These are phyloP conservation scores for Diplazon laetatorius DNA, from an alignment of 2,888 invertebrate species.

Conservation along the genomic window DNA sequence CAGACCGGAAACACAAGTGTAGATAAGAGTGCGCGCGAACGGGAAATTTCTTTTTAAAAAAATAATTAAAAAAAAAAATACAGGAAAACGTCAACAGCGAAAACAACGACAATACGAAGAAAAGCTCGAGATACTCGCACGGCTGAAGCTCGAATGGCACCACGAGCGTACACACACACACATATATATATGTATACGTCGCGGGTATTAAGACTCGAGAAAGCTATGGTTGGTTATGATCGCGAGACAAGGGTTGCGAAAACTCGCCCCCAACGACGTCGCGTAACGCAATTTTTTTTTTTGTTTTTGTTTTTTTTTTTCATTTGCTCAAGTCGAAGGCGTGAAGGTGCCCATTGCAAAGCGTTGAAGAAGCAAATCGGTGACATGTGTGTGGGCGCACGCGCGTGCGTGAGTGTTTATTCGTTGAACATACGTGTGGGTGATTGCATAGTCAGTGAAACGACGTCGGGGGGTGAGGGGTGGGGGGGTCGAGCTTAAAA, in stretches of 20 bases:
- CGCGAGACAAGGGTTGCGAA: slow-evolving; percentile 42
- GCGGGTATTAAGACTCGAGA: slow-evolving; percentile 40
- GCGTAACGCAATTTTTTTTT: slow-evolving; percentile 56
- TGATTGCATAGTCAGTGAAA: slow-evolving; percentile 20
- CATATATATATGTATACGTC: too few relatives aligned
- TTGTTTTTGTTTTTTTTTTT: too few relatives aligned
- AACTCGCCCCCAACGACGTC: slow-evolving; percentile 23
- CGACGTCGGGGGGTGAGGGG: too few relatives aligned
- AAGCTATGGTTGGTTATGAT: slow-evolving; percentile 16
- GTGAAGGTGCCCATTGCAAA: slow-evolving; percentile 44
- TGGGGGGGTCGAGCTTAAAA: slow-evolving; percentile 64
- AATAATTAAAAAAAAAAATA: slow-evolving; percentile 17
- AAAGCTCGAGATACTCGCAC: slow-evolving; percentile 32
- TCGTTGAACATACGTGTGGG: too few relatives aligned
- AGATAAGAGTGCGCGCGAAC: slow-evolving; percentile 38
- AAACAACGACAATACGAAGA: too few relatives aligned
- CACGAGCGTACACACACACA: slow-evolving; percentile 11
- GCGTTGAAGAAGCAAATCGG: slow-evolving; percentile 24
- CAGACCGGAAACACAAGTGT: slow-evolving; percentile 35
- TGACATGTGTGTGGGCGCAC: too few relatives aligned
- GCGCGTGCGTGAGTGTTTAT: too few relatives aligned
- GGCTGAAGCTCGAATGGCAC: slow-evolving; percentile 12
- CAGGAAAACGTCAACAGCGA: slow-evolving; percentile 41
- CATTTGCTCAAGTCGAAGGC: slow-evolving; percentile 65
- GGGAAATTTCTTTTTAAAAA: slow-evolving; percentile 49